A percentile compares a stretch with the other conserved stretches of the same genome.
These are phyloP conservation scores for Nezara viridula DNA, from an alignment of 2,888 invertebrate species.

Conservation along the genomic window DNA sequence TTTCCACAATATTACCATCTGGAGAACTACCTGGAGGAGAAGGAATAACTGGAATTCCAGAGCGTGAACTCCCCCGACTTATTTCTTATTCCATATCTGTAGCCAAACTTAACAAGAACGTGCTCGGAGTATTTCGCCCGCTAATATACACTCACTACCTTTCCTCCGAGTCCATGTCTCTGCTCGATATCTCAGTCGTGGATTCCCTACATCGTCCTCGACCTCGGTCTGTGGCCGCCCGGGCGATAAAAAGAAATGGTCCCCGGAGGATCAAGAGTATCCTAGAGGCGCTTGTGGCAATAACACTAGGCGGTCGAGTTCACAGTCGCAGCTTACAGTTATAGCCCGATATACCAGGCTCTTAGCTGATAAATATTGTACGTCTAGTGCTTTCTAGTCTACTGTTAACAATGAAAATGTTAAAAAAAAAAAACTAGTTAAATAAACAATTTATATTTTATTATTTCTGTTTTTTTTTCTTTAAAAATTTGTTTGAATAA, in stretches of 20 bases:
- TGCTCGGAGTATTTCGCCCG: conserved; percentile 1
- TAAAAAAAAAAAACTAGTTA: not conserved
- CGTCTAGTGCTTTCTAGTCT: not conserved
- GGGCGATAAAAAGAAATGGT: conserved; percentile 21
- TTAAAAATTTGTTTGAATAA: too few species aligned
- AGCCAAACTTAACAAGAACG: conserved; percentile 40
- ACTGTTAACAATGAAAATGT: not conserved
- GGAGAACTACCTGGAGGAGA: not conserved
- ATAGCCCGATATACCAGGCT: not conserved
- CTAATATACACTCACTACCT: conserved; percentile 22
- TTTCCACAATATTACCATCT: conserved; percentile 1
- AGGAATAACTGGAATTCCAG: conserved; percentile 1
- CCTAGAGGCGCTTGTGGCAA: not conserved
- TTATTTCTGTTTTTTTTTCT: too few species aligned
- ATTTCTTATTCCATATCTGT: conserved; percentile 50
- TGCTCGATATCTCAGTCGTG: not conserved
- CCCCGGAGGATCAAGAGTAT: not conserved
- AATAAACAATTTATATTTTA: too few species aligned
- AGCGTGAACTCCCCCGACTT: not conserved
- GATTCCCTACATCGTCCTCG: not conserved
- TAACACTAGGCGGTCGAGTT: not conserved
- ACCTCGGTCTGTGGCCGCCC: not conserved
- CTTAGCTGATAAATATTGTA: not conserved
- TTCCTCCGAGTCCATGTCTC: not conserved
- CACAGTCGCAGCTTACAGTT: not conserved